Evolutionary conservation across 2,113 vertebrate species (phyloP), one percentile per base, ranked within the genome.

Genomic region (Phalacrocorax brasilianus): DNA sequence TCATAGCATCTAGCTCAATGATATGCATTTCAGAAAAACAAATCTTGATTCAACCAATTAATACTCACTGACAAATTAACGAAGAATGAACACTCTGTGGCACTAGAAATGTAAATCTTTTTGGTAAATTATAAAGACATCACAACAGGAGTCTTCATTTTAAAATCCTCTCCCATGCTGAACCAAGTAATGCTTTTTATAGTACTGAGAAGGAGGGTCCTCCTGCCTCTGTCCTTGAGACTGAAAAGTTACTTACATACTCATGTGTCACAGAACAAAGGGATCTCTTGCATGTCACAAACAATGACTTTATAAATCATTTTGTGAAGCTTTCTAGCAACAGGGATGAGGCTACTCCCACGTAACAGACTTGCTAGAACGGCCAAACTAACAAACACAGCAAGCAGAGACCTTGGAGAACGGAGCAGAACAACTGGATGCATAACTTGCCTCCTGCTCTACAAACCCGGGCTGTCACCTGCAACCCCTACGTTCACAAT

Each of bases 371-470:
- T n/a, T 22, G 24, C 44, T 38, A 24, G 30, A 53, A 47, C 2
- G 1, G 59, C 44, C 33, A 30, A 28, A 13, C 21, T 6, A 61
- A 12, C 27, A 26, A 8, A 33, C 32, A 15, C 6, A 15, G 35
- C 55, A 12, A 45, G 32, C 4, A 8, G 24, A 61, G 45, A 13
- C 40, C 45, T 8, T 4, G 19, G 59, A 61, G 59, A 27, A 15
- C 1, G 7, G 55, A 70, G 16, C 18, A 9, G 27, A 53, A 50
- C 0, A 2, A 42, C 26, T 2, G 6, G n/a, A 26, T 2, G 0
- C 4, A 0, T 1, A n/a, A 30, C 56, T 24, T 18, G 5, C 7
- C 27, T 16, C 32, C 11, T 6, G 33, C 40, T 52, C 47, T 23
- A 4, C 38, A 44, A 26, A 24, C 28, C 50, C 15, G 19, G 30